Evolutionary conservation across 2,797 vertebrate genomes (phyloP).

Genomic region (Selene dorsalis): DNA sequence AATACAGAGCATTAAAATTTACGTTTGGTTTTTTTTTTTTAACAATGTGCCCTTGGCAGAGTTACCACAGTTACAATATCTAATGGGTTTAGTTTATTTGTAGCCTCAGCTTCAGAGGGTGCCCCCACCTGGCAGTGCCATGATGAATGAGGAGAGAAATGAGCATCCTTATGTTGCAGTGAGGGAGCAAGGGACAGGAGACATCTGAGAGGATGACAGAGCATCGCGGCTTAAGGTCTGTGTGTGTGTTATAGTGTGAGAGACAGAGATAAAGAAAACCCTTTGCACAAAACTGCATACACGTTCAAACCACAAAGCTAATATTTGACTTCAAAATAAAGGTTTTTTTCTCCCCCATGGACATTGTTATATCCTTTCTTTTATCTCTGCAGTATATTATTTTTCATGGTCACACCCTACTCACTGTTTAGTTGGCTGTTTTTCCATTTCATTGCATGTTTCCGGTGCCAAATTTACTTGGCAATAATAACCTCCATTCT

Average conservation of each 20-base stretch:
- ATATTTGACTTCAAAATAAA: constrained; percentile 31
- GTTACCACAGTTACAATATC: constrained; percentile 34
- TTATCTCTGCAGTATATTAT: constrained; percentile 20
- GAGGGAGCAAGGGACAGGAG: constrained; percentile 41
- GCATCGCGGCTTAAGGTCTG: neutral
- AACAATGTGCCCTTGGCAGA: constrained; percentile 40
- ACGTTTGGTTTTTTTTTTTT: neutral
- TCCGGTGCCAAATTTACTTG: constrained; percentile 27
- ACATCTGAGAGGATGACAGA: constrained; percentile 33
- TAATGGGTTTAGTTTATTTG: constrained; percentile 66
- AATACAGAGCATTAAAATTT: neutral
- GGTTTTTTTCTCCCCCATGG: neutral
- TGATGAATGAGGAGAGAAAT: constrained; percentile 64
- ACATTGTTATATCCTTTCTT: constrained; percentile 34
- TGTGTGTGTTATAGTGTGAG: neutral
- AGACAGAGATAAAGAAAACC: constrained; percentile 9
- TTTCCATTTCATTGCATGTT: constrained; percentile 12
- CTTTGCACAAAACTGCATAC: constrained; percentile 3
- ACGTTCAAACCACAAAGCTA: constrained; percentile 25
- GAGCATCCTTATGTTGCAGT: constrained; percentile 48
- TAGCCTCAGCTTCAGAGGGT: constrained; percentile 46
- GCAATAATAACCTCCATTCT: constrained; percentile 23
- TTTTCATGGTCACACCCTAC: constrained; percentile 15
- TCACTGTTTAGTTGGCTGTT: constrained; percentile 11
- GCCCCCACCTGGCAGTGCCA: constrained; percentile 51